Evolutionary conservation across 2,888 invertebrate species (phyloP), one percentile per base, ranked within the genome.

Genomic region (Falcaria lacertinaria): DNA sequence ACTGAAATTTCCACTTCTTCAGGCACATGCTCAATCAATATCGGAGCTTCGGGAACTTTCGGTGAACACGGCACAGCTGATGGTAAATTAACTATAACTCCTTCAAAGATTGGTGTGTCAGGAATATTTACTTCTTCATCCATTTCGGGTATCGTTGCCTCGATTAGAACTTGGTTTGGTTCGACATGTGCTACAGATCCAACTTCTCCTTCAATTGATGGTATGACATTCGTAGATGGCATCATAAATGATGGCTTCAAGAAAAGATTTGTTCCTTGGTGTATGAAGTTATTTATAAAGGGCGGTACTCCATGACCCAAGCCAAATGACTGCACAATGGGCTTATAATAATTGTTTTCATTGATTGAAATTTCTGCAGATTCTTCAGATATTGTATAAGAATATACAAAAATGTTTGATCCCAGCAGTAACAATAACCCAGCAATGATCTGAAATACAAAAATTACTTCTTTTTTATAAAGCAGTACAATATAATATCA

Each of bases 191-290:
- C 28, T 11, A 57, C 41, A 28, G 52, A 34, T 33, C 50, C 36
- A 15, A 59, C 49, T 14, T 58, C 36, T 39, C 37, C 19, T 44
- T 60, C 56, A 6, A 58, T 37, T 22, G 43, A 59, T 15, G 35
- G 46, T 34, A 57, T 52, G 34, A 55, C 41, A 44, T 47, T 50
- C 44, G 11, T 28, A 11, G 28, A 28, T 34, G 57, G 43, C 33
- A 68, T 35, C 28, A 60, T 35, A 17, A 69, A 43, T 32, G 64
- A 60, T 35, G 75, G 70, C 32, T 75, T 70, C 36, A 73, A 72
- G 44, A 64, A 74, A 28, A 72, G 56, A 45, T 75, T 70, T 15
- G 69, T 66, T 11, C 73, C 72, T 51, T 71, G 62, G 37, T 74
- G 71, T 19, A 72, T 41, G 25, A 65, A 57, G 14, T 58, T 60